Conservation (phyloP, 2,797 vertebrate genomes). For the Pseudopleuronectes americanus region DNA sequence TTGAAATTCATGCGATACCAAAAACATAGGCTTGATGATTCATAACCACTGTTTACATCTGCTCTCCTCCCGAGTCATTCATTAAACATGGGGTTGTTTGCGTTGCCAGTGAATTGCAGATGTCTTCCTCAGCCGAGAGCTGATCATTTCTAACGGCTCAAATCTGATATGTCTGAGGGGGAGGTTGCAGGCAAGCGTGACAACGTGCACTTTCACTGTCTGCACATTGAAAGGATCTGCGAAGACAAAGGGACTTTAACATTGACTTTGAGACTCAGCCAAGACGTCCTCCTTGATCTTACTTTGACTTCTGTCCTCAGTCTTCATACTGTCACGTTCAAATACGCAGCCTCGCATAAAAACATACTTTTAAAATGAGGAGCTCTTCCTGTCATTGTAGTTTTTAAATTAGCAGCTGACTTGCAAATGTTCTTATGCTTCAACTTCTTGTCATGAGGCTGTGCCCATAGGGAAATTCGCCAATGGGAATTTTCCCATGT, state of each 20-base stretch:
- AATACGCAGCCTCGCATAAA: neutral
- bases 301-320: conserved; percentile 4
- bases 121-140: conserved; percentile 17
- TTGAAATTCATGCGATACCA: neutral
- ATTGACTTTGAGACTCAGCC: conserved; percentile 13
- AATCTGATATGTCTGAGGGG: neutral
- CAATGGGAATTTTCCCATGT: neutral
- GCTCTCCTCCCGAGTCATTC: conserved; percentile 11
- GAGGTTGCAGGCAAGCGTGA: conserved; percentile 5
- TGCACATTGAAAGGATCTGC: conserved; percentile 16
- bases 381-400: neutral
- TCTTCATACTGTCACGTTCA: neutral
- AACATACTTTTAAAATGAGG: neutral
- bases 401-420: neutral
- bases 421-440: neutral
- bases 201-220: conserved; percentile 8
- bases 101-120: conserved; percentile 5
- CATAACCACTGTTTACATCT: conserved; percentile 10
- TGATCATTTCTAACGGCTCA: conserved; percentile 8
- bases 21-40: neutral
- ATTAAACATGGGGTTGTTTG: conserved; percentile 5
- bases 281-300: conserved; percentile 15
- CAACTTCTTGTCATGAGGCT: no score
- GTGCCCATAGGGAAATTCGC: no score
- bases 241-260: conserved; percentile 18